phyloP scores from a whole-genome alignment of 2,113 vertebrate genomes.

The Megaleporinus macrocephalus region DNA sequence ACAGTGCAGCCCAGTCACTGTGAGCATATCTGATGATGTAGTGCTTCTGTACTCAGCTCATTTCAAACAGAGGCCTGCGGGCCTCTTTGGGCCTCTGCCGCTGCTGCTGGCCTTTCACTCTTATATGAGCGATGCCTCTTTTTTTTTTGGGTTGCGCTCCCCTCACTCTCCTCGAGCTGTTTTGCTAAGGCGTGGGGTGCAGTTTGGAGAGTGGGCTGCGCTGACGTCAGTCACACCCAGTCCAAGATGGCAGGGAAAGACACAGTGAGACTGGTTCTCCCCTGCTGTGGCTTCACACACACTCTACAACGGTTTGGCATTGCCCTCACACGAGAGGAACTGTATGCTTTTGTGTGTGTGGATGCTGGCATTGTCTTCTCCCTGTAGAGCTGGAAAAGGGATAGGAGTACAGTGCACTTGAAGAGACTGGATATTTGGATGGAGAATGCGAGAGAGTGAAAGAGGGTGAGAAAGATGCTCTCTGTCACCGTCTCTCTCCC shows the following conservation, averaged over 20 bases:
- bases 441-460: constrained; percentile 41
- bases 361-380: constrained; percentile 9
- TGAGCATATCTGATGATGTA: constrained; percentile 51
- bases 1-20: constrained; percentile 48
- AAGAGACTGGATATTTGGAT: constrained; percentile 59
- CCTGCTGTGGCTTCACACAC: neutral
- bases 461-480: constrained; percentile 8
- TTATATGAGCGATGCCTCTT: constrained; percentile 22
- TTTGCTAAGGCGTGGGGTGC: neutral
- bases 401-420: constrained; percentile 64
- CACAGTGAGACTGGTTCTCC: neutral
- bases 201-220: constrained; percentile 15
- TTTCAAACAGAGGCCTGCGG: constrained; percentile 41
- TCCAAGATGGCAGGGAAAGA: constrained; percentile 23
- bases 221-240: constrained; percentile 37
- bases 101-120: constrained; percentile 8
- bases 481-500: no score
- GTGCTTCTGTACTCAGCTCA: constrained; percentile 47
- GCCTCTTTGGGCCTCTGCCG: constrained; percentile 29
- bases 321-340: neutral
- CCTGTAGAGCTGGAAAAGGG: neutral
- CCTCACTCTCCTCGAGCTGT: constrained; percentile 11
- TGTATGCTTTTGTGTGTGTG: constrained; percentile 24
- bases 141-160: constrained; percentile 24
- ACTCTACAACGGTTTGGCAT: neutral